Base-by-base conservation (phyloP, 2,888 invertebrate species). In the Lepidonotus clava region DNA sequence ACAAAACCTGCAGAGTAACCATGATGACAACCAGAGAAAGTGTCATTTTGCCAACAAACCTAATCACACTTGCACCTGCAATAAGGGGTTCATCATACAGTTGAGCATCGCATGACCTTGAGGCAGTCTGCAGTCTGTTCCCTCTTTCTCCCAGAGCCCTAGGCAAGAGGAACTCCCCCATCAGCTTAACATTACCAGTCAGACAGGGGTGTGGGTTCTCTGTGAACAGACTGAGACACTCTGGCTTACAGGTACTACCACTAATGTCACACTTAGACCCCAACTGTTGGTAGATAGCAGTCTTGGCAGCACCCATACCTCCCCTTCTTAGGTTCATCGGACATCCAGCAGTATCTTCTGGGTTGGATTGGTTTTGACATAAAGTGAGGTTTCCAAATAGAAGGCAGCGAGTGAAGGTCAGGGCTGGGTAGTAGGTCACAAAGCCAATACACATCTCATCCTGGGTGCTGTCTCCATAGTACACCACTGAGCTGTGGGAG, bases 391-490 rank as follows among this genome's bases (percentile, higher is more conserved):
- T 38, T 1, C 28, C 61, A 1, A 84, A 2, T 36, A 1, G 5
- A 1, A 40, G 0, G 36, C 84, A 84, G 14, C 32, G 1, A 1
- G 36, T 34, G 61, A 61, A 61, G 61, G 24, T 34, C 51, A 21
- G 61, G 8, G 84, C 61, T 21, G 85, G 85, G 56, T 85, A 85
- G 71, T 85, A 86, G 2, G 1, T 1, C 28, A 87, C 40, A 51
- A 87, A 66, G 71, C 34, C 84, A 53, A 84, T 84, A 71, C 89
- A 88, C 87, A 88, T 88, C 77, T 89, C 87, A n/a, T 88, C 84
- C 6, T 51, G 34, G 5, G 87, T 87, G n/a, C 87, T 87, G 14
- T 84, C 88, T n/a, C 89, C 36, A 32, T 85, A 84, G 71, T 71
- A 71, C 1, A 51, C 71, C 71, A 51, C 21, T 6, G 87, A 41